phyloP scores from a whole-genome alignment of 2,888 invertebrate genomes.

The Lamellibrachia columna region DNA sequence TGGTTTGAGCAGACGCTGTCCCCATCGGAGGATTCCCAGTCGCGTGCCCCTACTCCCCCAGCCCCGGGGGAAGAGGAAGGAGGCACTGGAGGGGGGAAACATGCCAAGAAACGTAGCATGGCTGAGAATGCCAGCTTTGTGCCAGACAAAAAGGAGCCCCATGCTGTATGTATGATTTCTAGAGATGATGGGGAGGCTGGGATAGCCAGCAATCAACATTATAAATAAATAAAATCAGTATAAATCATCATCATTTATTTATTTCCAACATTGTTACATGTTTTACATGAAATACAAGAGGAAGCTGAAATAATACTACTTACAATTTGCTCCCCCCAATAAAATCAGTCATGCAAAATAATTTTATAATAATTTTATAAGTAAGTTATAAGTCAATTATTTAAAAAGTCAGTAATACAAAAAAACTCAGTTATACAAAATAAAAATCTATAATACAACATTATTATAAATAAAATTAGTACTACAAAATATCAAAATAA shows the following conservation, averaged over 20 bases:
- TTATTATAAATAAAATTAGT: too few species aligned
- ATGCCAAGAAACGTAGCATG: constrained; percentile 34
- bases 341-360: too few species aligned
- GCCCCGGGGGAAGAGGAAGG: constrained; percentile 47
- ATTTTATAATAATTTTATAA: too few species aligned
- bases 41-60: constrained; percentile 48
- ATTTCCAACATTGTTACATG: too few species aligned
- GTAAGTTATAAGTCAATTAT: too few species aligned
- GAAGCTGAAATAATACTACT: too few species aligned
- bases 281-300: too few species aligned
- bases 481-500: too few species aligned
- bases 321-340: too few species aligned
- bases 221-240: background rate
- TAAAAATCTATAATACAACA: too few species aligned
- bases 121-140: constrained; percentile 69
- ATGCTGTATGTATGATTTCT: constrained; percentile 70
- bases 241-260: background rate
- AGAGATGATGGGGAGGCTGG: background rate
- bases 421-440: too few species aligned
- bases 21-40: constrained; percentile 70
- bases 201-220: background rate
- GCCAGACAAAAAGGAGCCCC: constrained; percentile 82
- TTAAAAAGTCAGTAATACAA: too few species aligned
- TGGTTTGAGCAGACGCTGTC: constrained; percentile 95
- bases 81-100: constrained; percentile 42